Percentiles rank a stretch among this genome's conserved stretches.
Conservation (phyloP, 2,797 vertebrate genomes). For the Enteromius mattozi region DNA sequence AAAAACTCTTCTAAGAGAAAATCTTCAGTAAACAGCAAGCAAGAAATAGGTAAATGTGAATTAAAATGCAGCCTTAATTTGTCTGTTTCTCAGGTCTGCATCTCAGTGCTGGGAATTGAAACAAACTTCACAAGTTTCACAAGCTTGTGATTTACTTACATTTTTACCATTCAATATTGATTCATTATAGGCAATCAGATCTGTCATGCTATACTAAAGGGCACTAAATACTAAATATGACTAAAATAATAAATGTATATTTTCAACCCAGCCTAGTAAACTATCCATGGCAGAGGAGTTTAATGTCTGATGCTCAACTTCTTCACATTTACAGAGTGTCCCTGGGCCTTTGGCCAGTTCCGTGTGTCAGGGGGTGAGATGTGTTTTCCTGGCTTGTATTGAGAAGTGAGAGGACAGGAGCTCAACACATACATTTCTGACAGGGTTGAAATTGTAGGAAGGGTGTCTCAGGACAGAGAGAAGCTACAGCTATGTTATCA, state of each 20-base stretch:
- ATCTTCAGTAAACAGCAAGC: background rate
- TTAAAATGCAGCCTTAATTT: constrained; percentile 25
- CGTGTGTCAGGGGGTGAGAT: constrained; percentile 12
- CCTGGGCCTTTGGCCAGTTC: constrained; percentile 6
- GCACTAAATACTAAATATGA: background rate
- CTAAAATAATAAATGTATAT: background rate
- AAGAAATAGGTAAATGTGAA: background rate
- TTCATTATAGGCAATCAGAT: background rate
- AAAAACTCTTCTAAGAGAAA: background rate
- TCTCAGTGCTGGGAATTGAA: background rate
- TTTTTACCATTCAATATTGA: background rate
- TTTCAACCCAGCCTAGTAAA: background rate
- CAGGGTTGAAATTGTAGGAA: background rate
- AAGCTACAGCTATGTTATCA: constrained; percentile 7
- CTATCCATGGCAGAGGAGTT: background rate
- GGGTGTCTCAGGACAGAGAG: background rate
- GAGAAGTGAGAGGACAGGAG: constrained; percentile 32
- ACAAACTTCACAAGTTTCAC: background rate
- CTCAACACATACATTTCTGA: constrained; percentile 33
- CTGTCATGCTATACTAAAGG: background rate
- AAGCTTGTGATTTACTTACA: background rate
- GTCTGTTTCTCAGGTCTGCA: constrained; percentile 3
- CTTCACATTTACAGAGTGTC: constrained; percentile 7
- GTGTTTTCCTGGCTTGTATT: constrained; percentile 37
- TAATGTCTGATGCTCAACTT: constrained; percentile 9